Base-by-base conservation (phyloP, 2,888 invertebrate genomes). In the Pandemis cinnamomeana region DNA sequence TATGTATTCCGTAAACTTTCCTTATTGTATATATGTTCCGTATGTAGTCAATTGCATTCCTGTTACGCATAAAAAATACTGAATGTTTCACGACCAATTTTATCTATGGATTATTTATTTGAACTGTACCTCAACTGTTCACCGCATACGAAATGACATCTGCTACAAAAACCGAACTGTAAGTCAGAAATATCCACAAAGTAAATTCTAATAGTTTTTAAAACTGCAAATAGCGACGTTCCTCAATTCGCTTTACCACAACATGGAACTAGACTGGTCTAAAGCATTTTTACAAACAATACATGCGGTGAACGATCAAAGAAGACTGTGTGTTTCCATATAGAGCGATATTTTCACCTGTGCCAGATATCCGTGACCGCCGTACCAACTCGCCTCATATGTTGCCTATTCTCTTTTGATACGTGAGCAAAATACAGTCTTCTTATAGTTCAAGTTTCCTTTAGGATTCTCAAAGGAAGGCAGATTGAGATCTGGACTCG, bases 321-420 rank as follows among this genome's bases (percentile, higher is more conserved):
- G 74, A 62, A 53, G 15, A 70, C 71, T 76, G 82, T 87, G 78
- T 84, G 78, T 87, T 83, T 80, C 53, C 76, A 70, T 55, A 27
- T 76, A 77, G 83, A 84, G 84, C 85, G 84, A 87, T 88, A 86
- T 88, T 85, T 88, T 85, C 85, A 87, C 89, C 83, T 86, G 84
- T 83, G 83, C 86, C 83, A 83, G 86, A 82, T 82, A 88, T 89
- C 87, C 89, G 90, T 89, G 90, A 90, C 89, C 90, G 86, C 86
- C 84, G 87, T 89, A 88, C 89, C 82, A 89, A 90, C 85, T 81
- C 83, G 83, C 87, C 89, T 90, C 89, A 89, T 90, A 90, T 90
- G 89, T 89, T 87, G 88, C 88, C 86, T 74, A 77, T 77, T 77
- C 77, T 76, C 75, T 55, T 68, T 71, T 75, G 66, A 70, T 78